Percentiles rank a stretch among this genome's conserved stretches.
Evolutionary conservation across 2,888 invertebrate genomes (phyloP).

Genomic region (Xanthorhoe spadicearia): DNA sequence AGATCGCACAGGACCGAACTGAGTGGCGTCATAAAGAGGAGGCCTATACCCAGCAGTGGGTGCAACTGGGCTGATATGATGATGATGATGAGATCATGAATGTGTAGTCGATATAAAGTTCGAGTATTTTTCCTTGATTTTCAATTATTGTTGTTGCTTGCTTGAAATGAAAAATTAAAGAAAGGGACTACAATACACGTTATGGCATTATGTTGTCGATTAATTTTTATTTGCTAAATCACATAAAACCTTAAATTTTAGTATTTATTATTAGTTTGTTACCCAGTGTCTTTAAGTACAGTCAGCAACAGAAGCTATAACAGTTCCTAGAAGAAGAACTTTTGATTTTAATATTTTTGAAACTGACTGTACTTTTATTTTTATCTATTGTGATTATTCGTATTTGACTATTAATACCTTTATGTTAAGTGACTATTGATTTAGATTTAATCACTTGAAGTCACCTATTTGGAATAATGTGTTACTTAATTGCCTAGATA

Average conservation of each 20-base stretch:
- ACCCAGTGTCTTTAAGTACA: background rate
- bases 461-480: background rate
- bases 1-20: no score
- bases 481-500: background rate
- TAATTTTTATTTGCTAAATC: background rate
- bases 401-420: background rate
- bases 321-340: no score
- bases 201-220: background rate
- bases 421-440: constrained; percentile 16
- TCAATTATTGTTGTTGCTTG: background rate
- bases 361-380: background rate
- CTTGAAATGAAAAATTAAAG: background rate
- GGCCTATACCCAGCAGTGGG: no score
- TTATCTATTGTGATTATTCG: constrained; percentile 10
- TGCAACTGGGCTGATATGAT: no score
- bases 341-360: background rate
- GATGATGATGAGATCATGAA: constrained; percentile 19
- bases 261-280: background rate
- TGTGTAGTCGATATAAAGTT: background rate
- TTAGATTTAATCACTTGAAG: constrained; percentile 4
- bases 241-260: background rate
- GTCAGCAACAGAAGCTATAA: background rate
- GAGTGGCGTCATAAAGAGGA: no score
- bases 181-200: background rate
- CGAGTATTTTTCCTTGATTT: background rate